Evolutionary conservation across 2,113 vertebrate species (phyloP), one percentile per base, ranked within the genome.

Genomic region (Lepisosteus osseus): DNA sequence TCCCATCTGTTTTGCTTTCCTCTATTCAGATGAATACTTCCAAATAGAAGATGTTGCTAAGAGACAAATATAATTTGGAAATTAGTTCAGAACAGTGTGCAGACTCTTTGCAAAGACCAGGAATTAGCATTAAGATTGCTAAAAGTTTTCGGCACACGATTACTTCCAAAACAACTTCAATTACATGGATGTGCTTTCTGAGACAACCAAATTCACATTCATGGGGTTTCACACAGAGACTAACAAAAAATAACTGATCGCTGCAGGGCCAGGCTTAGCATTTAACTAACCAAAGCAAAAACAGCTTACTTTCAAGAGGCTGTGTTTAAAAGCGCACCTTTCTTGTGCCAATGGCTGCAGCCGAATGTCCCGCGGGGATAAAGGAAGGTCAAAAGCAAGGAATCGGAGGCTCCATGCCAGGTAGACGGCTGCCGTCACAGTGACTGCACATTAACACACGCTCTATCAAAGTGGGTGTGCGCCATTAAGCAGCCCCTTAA

Each of bases 61-160:
- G 47, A 51, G 47, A 51, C 47, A 9, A 9, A 9, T 9, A 51
- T 51, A 51, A 51, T 9, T 51, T 51, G 47, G 5, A 9, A 51
- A 51, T 51, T 51, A 6, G 47, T 51, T 51, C 47, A 6, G 5
- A 1, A 5, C 47, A 51, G 47, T 1, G 2, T 51, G 47, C 47
- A 5, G 47, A 51, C 9, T 6, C 47, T 51, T 51, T 51, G 9
- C 47, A 51, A 51, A 29, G 5, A 6, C 9, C 5, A 1, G 47
- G 47, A 74, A 81, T 81, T 81, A 84, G 76, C 79, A 81, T 81
- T 78, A 79, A 81, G 78, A 81, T 81, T 73, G 74, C 79, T 75
- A 47, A 15, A 45, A 42, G 76, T 65, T 59, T 59, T n/a, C 7
- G 3, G 56, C 13, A 13, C 56, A 14, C 11, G 7, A 59, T 59